Base-by-base conservation (phyloP, 2,797 vertebrate species). In the Peromyscus nudipes region DNA sequence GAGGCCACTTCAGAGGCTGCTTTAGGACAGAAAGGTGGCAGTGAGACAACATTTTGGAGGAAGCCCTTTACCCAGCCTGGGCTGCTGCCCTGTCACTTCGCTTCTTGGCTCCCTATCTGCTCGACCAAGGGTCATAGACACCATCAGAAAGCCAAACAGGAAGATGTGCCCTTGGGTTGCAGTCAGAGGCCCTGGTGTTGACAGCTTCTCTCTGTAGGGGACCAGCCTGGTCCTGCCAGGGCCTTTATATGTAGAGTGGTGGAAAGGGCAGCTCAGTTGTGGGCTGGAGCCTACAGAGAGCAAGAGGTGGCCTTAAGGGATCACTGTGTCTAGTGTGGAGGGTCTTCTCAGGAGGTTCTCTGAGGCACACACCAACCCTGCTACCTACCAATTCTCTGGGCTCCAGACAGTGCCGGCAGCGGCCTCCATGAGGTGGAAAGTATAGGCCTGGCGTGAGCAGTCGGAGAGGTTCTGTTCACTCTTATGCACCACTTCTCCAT, bases 391-490 rank as follows among this genome's bases (percentile, higher is more conserved):
- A 98, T 99, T 99, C 64, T 99, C 99, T 0, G 99, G 98, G 98
- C 99, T 99, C 99, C 99, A 99, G 87, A 52, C 71, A 0, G 99
- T 99, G 96, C 98, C 98, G 81, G 37, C 71, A 0, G 99, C 97
- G 0, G 99, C 98, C 75, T 99, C 99, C 99, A 99, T 99, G 91
- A 99, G 90, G 3, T 99, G 99, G 98, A 99, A 99, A 23, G 99
- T 98, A 97, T 99, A 99, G 5, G 95, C 99, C 0, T 99, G 99
- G 37, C 99, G 99, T 0, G 99, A 99, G 13, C 64, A 91, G 2
- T 98, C 96, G 0, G 99, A 99, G 31, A 92, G 97, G 98, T 99
- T 99, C 71, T 97, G 97, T 2, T 99, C 99, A 5, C 99, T 99
- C 96, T 99, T 99, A 57, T 99, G 99, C 57, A 99, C 99, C 0